These are phyloP conservation scores for Hirtodrosophila alboralis DNA, from an alignment of 2,888 invertebrate genomes.

Conservation along the genomic window DNA sequence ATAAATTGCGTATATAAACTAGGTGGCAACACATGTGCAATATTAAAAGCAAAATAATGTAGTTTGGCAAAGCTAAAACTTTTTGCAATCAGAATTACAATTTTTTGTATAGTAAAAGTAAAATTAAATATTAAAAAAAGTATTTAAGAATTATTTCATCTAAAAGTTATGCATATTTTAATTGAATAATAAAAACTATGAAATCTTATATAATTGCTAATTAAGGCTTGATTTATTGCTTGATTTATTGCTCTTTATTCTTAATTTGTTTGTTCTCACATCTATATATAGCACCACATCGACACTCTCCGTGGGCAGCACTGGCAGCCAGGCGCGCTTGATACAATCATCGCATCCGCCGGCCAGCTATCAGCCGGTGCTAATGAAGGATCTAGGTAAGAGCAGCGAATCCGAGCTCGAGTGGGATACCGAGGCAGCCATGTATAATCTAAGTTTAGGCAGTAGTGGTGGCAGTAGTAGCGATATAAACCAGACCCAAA, in stretches of 20 bases:
- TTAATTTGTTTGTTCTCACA: constrained; percentile 16
- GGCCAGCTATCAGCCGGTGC: constrained; percentile 94
- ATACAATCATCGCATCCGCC: constrained; percentile 97
- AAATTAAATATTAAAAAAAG: too few species aligned
- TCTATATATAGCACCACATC: constrained; percentile 92
- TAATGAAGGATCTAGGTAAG: constrained; percentile 96
- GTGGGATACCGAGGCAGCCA: constrained; percentile 77
- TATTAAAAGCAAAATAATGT: too few species aligned
- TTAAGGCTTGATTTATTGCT: constrained; percentile 72
- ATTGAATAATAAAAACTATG: too few species aligned
- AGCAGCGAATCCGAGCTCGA: constrained; percentile 71
- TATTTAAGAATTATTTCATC: too few species aligned
- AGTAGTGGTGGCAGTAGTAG: constrained; percentile 77
- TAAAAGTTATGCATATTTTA: too few species aligned
- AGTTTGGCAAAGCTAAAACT: too few species aligned
- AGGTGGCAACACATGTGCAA: too few species aligned
- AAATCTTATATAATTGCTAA: constrained; percentile 2
- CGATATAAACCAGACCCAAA: constrained; percentile 12
- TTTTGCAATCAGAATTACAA: too few species aligned
- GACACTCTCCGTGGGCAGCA: constrained; percentile 96
- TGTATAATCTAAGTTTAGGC: constrained; percentile 82
- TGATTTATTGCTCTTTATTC: constrained; percentile 41
- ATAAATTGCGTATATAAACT: too few species aligned
- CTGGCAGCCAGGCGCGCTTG: constrained; percentile 95
- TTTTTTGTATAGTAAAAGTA: too few species aligned